A percentile compares a stretch with the other conserved stretches of the same genome.
Conservation (phyloP, 2,888 invertebrate genomes). For the Calameuta pallipes region DNA sequence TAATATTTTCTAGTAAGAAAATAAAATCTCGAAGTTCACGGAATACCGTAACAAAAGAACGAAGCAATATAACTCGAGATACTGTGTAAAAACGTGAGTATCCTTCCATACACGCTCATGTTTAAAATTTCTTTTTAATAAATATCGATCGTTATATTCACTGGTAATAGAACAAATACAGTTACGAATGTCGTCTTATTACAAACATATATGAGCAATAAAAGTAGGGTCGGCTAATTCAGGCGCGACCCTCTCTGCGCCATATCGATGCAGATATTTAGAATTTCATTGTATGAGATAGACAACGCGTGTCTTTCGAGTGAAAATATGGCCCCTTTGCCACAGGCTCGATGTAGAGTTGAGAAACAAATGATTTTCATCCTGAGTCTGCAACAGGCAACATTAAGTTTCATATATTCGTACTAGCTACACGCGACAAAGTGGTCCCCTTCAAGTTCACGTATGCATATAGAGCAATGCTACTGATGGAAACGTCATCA, state of each 20-base stretch:
- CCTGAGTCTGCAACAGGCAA: slow-evolving; percentile 60
- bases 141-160: slow-evolving; percentile 35
- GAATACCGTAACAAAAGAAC: too few species aligned
- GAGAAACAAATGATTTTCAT: slow-evolving; percentile 46
- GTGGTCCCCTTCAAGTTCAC: slow-evolving; percentile 3
- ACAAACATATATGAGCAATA: slow-evolving; percentile 63
- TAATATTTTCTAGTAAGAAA: too few species aligned
- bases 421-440: slow-evolving; percentile 12
- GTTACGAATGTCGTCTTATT: slow-evolving; percentile 51
- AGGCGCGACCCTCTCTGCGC: slow-evolving; percentile 43
- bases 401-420: slow-evolving; percentile 22
- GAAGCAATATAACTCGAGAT: neutral
- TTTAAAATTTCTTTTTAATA: slow-evolving; percentile 33
- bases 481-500: too few species aligned
- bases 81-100: slow-evolving; percentile 4
- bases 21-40: too few species aligned
- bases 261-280: slow-evolving; percentile 60
- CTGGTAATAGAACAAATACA: slow-evolving; percentile 47
- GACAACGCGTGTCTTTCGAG: slow-evolving; percentile 41
- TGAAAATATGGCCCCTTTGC: slow-evolving; percentile 65
- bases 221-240: slow-evolving; percentile 52
- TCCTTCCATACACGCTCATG: slow-evolving; percentile 16
- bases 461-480: too few species aligned
- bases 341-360: slow-evolving; percentile 60
- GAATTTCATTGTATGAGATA: slow-evolving; percentile 57